These are phyloP conservation scores for Lampris incognitus DNA, from an alignment of 2,113 vertebrate genomes.

Conservation along the genomic window DNA sequence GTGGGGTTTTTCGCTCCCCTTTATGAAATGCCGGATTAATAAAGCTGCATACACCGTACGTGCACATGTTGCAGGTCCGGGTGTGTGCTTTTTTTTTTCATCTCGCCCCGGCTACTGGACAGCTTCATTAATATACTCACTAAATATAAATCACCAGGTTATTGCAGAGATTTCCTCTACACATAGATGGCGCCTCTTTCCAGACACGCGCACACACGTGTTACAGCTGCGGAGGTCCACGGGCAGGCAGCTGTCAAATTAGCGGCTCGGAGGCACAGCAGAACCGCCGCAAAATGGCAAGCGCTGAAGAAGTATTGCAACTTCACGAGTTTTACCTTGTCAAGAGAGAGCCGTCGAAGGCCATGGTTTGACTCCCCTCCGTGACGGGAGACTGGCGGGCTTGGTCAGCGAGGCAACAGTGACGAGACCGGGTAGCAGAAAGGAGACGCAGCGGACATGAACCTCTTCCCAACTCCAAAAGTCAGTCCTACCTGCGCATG, in stretches of 20 bases:
- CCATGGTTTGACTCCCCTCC: slow-evolving; percentile 66
- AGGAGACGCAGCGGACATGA: slow-evolving; percentile 35
- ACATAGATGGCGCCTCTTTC: too few species aligned
- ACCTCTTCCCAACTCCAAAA: slow-evolving; percentile 47
- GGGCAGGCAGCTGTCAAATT: too few species aligned
- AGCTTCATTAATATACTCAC: slow-evolving; percentile 36
- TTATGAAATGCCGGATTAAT: background rate
- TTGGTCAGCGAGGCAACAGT: slow-evolving; percentile 16
- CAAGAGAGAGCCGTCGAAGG: slow-evolving; percentile 37
- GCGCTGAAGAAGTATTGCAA: background rate
- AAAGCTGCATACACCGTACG: slow-evolving; percentile 2
- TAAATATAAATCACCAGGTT: background rate
- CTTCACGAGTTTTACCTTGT: slow-evolving; percentile 65
- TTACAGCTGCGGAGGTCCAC: too few species aligned
- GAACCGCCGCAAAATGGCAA: background rate
- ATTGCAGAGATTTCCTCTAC: slow-evolving; percentile 4
- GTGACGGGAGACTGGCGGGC: slow-evolving; percentile 27
- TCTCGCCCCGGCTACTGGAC: slow-evolving; percentile 4
- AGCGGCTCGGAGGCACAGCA: background rate
- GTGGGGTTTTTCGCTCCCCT: slow-evolving; percentile 4
- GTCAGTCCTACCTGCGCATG: slow-evolving; percentile 77
- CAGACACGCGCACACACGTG: too few species aligned
- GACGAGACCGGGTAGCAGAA: slow-evolving; percentile 36
- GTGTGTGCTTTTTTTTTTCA: slow-evolving; percentile 5
- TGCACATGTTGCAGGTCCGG: background rate